These are phyloP conservation scores for Noctua comes DNA, from an alignment of 2,888 invertebrate genomes.

Conservation along the genomic window DNA sequence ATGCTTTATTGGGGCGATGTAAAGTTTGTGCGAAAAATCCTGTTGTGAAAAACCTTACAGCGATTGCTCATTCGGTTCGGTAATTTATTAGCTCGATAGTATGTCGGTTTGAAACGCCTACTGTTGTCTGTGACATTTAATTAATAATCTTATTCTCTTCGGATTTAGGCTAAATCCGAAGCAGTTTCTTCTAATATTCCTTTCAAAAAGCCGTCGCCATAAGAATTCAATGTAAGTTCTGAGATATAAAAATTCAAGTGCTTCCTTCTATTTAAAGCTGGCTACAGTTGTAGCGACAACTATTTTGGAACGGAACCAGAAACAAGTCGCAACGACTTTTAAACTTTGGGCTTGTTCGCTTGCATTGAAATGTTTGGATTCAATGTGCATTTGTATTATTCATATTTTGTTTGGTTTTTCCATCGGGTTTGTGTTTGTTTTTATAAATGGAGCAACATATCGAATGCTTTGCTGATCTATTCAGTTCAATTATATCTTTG, in stretches of 20 bases:
- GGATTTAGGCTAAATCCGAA: conserved; percentile 13
- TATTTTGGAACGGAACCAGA: conserved; percentile 69
- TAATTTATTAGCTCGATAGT: too few relatives aligned
- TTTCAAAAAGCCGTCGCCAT: conserved; percentile 21
- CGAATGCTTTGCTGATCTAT: background rate
- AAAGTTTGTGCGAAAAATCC: too few relatives aligned
- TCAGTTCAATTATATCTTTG: background rate
- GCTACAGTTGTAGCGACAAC: conserved; percentile 54
- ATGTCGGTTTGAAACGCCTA: too few relatives aligned
- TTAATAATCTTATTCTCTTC: too few relatives aligned
- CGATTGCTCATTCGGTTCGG: too few relatives aligned
- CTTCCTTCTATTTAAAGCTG: conserved; percentile 68
- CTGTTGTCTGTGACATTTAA: too few relatives aligned
- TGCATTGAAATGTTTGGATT: conserved; percentile 46
- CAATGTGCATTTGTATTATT: conserved; percentile 43
- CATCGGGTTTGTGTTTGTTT: conserved; percentile 19
- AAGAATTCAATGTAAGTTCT: conserved; percentile 66
- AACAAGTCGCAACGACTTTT: conserved; percentile 49
- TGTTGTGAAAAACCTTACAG: too few relatives aligned
- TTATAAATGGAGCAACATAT: background rate
- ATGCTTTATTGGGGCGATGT: too few relatives aligned
- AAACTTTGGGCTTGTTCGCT: conserved; percentile 52
- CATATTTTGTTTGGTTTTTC: conserved; percentile 33
- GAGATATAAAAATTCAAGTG: conserved; percentile 68
- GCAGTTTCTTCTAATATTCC: conserved; percentile 40